Conservation (phyloP, 2,888 invertebrate species). For the Dioctria rufipes region DNA sequence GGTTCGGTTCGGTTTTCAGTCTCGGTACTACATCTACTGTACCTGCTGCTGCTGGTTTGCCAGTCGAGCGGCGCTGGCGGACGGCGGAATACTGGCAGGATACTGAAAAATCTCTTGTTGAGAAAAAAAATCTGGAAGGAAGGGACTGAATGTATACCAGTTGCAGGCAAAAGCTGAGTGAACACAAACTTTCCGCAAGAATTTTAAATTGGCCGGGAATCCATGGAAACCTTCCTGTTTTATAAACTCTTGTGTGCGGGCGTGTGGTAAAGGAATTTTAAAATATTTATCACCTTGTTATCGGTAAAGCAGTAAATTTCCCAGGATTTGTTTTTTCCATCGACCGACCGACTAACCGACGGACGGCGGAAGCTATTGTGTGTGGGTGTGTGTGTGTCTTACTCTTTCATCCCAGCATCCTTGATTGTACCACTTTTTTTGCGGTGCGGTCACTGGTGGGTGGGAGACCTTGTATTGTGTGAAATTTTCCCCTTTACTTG, state of each 20-base stretch:
- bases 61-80: too few species aligned
- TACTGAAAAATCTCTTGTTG: not conserved
- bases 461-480: not conserved
- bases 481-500: constrained; percentile 5
- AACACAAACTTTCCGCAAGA: constrained; percentile 29
- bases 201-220: constrained; percentile 7
- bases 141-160: not conserved
- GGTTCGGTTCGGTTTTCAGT: not conserved
- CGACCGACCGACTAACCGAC: not conserved
- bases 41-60: too few species aligned
- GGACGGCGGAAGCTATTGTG: constrained; percentile 1
- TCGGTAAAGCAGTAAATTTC: constrained; percentile 8
- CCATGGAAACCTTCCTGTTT: not conserved
- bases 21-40: too few species aligned
- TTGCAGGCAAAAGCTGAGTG: not conserved
- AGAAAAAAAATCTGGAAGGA: constrained; percentile 7
- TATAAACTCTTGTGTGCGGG: not conserved
- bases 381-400: not conserved
- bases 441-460: not conserved
- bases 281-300: constrained; percentile 27
- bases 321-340: constrained; percentile 18
- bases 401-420: not conserved
- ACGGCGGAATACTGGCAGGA: not conserved
- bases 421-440: not conserved
- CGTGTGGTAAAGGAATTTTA: constrained; percentile 7